Percentiles rank a stretch among this genome's conserved stretches.
Conservation (phyloP, 2,113 vertebrate genomes). For the Mirza zaza region DNA sequence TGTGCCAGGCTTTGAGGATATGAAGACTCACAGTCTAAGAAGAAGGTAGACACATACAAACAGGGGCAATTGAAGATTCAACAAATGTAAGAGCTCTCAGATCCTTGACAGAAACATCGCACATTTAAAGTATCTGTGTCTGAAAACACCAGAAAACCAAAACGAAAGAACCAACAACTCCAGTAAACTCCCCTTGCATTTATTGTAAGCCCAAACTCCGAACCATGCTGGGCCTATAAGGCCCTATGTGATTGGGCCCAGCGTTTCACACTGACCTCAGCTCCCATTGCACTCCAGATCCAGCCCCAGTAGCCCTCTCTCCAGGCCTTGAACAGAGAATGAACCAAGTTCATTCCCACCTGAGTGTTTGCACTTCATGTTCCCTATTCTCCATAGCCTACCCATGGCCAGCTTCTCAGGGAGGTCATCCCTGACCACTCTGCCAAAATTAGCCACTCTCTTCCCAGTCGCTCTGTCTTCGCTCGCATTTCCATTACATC, state of each 20-base stretch:
- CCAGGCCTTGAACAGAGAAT: not conserved
- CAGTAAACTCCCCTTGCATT: not conserved
- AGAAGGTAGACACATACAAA: not conserved
- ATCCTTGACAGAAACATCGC: not conserved
- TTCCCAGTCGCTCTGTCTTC: not conserved
- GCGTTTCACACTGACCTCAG: not conserved
- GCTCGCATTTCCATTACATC: not conserved
- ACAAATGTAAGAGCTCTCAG: not conserved
- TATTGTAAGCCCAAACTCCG: not conserved
- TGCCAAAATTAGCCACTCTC: not conserved
- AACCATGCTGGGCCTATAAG: too few relatives aligned
- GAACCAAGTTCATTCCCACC: not conserved
- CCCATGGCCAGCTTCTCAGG: not conserved
- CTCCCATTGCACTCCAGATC: not conserved
- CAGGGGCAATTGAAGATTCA: not conserved
- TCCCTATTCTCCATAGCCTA: not conserved
- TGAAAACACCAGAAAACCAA: not conserved
- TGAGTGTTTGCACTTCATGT: not conserved
- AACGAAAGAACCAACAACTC: not conserved
- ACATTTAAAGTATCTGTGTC: not conserved
- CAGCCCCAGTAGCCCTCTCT: not conserved
- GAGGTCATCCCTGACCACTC: not conserved
- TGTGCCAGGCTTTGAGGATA: not conserved
- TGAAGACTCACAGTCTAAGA: not conserved
- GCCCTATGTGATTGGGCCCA: not conserved